These are phyloP conservation scores for Takifugu bimaculatus DNA, from an alignment of 2,113 vertebrate genomes.

Conservation along the genomic window DNA sequence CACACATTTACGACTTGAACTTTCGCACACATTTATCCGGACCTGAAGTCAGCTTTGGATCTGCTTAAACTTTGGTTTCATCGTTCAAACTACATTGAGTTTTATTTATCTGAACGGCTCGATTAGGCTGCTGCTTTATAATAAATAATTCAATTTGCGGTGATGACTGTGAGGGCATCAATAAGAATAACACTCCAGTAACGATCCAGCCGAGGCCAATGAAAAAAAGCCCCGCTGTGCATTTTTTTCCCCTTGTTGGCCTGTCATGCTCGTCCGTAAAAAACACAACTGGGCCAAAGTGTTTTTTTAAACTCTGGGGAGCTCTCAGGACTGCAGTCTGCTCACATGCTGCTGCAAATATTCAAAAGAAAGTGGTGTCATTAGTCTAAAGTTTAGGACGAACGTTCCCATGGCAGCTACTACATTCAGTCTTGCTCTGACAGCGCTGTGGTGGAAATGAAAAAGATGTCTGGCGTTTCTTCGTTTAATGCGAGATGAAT, in stretches of 20 bases:
- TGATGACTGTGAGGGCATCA: constrained; percentile 3
- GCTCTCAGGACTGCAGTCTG: constrained; percentile 2
- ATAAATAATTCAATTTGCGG: not conserved
- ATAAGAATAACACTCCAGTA: constrained; percentile 15
- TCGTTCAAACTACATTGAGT: not conserved
- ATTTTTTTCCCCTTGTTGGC: too few species aligned
- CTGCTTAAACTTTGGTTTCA: constrained; percentile 5
- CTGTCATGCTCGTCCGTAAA: constrained; percentile 30
- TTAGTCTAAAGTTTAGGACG: constrained; percentile 32
- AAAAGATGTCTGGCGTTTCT: not conserved
- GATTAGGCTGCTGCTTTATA: constrained; percentile 1
- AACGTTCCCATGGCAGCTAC: constrained; percentile 25
- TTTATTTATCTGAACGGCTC: constrained; percentile 3
- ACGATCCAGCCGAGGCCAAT: constrained; percentile 14
- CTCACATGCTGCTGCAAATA: constrained; percentile 15
- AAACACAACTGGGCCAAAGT: constrained; percentile 9
- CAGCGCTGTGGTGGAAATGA: not conserved
- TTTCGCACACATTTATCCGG: constrained; percentile 55
- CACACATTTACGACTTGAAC: constrained; percentile 37
- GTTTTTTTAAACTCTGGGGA: constrained; percentile 25
- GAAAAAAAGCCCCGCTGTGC: constrained; percentile 11
- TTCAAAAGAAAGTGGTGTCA: constrained; percentile 5
- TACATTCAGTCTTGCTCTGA: constrained; percentile 21
- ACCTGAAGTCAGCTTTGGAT: constrained; percentile 15
- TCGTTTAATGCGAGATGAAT: too few species aligned